These are phyloP conservation scores for Aproaerema taeniolella DNA, from an alignment of 2,888 invertebrate species.

Conservation along the genomic window DNA sequence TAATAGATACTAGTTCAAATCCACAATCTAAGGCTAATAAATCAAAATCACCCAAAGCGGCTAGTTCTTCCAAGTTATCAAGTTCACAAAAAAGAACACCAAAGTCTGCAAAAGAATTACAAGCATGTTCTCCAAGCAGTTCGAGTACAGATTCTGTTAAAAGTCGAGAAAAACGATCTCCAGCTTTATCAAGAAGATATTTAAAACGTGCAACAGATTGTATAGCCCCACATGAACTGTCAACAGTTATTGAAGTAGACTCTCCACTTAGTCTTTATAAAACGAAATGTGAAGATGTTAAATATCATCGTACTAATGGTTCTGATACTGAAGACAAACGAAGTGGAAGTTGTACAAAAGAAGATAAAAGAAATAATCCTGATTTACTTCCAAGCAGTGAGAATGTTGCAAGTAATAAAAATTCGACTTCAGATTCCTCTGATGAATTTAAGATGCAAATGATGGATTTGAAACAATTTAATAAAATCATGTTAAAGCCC, in stretches of 20 bases:
- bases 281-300: too few relatives aligned
- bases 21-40: neutral
- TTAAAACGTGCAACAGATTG: slow-evolving; percentile 49
- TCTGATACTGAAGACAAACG: too few relatives aligned
- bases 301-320: too few relatives aligned
- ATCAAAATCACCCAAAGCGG: slow-evolving; percentile 15
- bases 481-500: slow-evolving; percentile 67
- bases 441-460: slow-evolving; percentile 58
- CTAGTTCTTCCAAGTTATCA: too few relatives aligned
- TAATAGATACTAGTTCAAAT: neutral
- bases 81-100: too few relatives aligned
- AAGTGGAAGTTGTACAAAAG: slow-evolving; percentile 19
- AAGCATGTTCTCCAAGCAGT: too few relatives aligned
- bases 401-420: slow-evolving; percentile 21
- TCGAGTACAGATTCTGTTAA: too few relatives aligned
- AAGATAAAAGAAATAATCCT: slow-evolving; percentile 29
- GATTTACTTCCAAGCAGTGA: slow-evolving; percentile 38
- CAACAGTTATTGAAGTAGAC: slow-evolving; percentile 83
- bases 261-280: slow-evolving; percentile 80
- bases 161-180: slow-evolving; percentile 52
- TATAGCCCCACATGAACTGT: slow-evolving; percentile 78
- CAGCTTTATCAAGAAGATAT: slow-evolving; percentile 55
- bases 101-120: too few relatives aligned
- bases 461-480: slow-evolving; percentile 66
- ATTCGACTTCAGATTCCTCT: slow-evolving; percentile 33